Evolutionary conservation across 2,797 vertebrate species (phyloP).

Genomic region (Fundulus diaphanus): DNA sequence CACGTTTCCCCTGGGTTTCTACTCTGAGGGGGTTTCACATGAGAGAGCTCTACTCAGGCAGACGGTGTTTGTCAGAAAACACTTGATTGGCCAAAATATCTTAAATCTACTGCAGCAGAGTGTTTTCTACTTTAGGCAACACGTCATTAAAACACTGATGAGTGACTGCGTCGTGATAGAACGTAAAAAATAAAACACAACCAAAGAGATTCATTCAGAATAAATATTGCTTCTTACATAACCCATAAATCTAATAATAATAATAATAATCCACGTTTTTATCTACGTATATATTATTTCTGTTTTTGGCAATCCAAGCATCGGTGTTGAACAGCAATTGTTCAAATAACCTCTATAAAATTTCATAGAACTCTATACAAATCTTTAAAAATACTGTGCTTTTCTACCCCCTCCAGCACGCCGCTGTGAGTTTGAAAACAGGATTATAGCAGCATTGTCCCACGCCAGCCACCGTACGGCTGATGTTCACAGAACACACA

Average conservation of each 20-base stretch:
- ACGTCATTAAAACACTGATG: conserved; percentile 64
- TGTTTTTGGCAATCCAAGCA: conserved; percentile 81
- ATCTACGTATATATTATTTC: conserved; percentile 58
- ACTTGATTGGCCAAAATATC: conserved; percentile 53
- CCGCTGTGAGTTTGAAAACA: conserved; percentile 59
- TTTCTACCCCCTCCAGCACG: conserved; percentile 64
- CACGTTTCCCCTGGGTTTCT: conserved; percentile 85
- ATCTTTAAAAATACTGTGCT: conserved; percentile 88
- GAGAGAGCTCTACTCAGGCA: conserved; percentile 86
- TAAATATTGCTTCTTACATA: conserved; percentile 83
- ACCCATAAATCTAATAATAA: conserved; percentile 72
- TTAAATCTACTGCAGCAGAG: conserved; percentile 44
- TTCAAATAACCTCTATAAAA: conserved; percentile 83
- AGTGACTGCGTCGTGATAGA: conserved; percentile 62
- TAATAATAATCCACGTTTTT: conserved; percentile 41
- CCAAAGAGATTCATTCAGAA: conserved; percentile 75
- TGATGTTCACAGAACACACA: conserved; percentile 80
- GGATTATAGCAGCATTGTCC: conserved; percentile 78
- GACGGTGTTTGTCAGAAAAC: conserved; percentile 62
- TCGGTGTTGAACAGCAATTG: conserved; percentile 67
- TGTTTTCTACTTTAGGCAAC: conserved; percentile 56
- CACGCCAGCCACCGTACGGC: conserved; percentile 55
- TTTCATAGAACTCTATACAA: conserved; percentile 84
- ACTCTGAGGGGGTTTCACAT: conserved; percentile 82
- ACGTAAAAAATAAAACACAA: conserved; percentile 74